Evolutionary conservation across 2,797 vertebrate species (phyloP), one percentile per base, ranked within the genome.

Genomic region (Neosalanx taihuensis): DNA sequence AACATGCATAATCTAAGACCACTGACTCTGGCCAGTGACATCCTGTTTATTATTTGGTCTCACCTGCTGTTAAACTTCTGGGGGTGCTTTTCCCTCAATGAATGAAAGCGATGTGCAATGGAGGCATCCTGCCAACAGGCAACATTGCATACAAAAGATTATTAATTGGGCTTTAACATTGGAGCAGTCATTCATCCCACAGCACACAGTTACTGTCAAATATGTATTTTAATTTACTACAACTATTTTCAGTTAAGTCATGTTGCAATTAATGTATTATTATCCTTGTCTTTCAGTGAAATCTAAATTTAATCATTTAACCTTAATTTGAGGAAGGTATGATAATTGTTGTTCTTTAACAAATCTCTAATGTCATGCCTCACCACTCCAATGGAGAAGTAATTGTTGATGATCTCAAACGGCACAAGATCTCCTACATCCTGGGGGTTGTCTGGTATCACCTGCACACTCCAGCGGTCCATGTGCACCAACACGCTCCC

Each of bases 321-420:
- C 23, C 23, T 26, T 46, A 12, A 5, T 46, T 46, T 46, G 3
- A 56, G 18, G 17, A n/a, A 56, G 15, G 18, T n/a, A 56, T n/a
- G 15, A 17, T 29, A 6, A 23, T 10, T 23, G 12, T 59, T 7
- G 7, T 23, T 59, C 58, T 53, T 53, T 59, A 12, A 2, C 17
- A 56, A 51, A 18, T 12, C 67, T 23, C 26, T 31, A 26, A 7
- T 6, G 12, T 26, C 17, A 15, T 57, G n/a, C 9, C 64, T 91
- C 88, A 98, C 97, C 94, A 98, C 96, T 76, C 96, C 97, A 5
- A 98, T 92, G 78, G 96, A 98, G 90, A 98, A 98, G 86, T 98
- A 98, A 92, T 97, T 98, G 88, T 98, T 98, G 88, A 98, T 95
- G 85, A 98, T 98, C 49, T 96, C 92, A 3, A 95, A 94, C 66